phyloP scores from a whole-genome alignment of 2,888 invertebrate species.

The Punctoribates punctum region DNA sequence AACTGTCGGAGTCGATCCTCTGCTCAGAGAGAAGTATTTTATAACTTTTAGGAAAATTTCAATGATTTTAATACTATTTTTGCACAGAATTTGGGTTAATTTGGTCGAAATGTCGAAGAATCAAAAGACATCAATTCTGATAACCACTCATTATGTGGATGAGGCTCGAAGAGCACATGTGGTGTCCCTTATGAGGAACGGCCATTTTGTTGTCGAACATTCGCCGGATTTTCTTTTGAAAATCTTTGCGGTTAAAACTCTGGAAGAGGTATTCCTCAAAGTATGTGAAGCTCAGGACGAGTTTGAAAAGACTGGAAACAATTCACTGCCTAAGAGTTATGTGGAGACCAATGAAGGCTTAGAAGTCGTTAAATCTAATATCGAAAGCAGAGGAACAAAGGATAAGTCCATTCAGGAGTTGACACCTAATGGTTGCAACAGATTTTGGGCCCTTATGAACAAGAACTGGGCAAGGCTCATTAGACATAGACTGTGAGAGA shows the following conservation, averaged over 20 bases:
- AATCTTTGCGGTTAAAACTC: background rate
- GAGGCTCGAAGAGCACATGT: slow-evolving; percentile 22
- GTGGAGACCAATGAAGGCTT: background rate
- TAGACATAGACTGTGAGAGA: too few species aligned
- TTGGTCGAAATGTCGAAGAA: background rate
- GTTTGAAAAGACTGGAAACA: too few species aligned
- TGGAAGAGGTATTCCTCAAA: background rate
- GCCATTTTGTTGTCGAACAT: background rate
- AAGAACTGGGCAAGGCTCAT: background rate
- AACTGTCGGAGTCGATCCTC: background rate
- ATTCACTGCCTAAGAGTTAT: too few species aligned
- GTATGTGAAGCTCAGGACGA: background rate
- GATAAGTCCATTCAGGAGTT: too few species aligned
- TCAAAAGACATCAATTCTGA: background rate
- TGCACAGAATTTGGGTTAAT: slow-evolving; percentile 22
- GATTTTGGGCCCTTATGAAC: background rate
- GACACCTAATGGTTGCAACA: too few species aligned
- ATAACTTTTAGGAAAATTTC: too few species aligned
- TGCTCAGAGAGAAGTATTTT: background rate
- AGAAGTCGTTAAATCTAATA: too few species aligned
- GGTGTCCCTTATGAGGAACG: background rate
- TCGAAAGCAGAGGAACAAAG: too few species aligned
- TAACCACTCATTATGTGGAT: slow-evolving; percentile 27
- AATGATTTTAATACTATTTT: background rate
- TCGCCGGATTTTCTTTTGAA: background rate